phyloP scores from a whole-genome alignment of 2,113 vertebrate species.

The Rousettus leschenaultii region DNA sequence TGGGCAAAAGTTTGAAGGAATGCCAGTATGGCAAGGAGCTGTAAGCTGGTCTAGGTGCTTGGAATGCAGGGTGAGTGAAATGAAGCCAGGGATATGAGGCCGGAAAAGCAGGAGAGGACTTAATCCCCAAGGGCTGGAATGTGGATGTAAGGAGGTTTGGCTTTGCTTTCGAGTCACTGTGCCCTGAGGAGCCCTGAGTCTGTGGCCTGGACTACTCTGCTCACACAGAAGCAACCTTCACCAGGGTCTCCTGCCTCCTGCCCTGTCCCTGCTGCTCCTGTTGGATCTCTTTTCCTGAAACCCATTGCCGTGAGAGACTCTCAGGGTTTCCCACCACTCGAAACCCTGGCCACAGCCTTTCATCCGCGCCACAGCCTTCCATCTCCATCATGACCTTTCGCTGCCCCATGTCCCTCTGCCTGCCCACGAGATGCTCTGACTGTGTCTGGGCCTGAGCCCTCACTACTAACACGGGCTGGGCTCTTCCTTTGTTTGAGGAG shows the following conservation, averaged over 20 bases:
- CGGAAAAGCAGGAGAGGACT: neutral
- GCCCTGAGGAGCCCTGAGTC: neutral
- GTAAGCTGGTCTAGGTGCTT: neutral
- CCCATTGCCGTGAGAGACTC: neutral
- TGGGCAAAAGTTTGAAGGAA: neutral
- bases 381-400: neutral
- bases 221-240: neutral
- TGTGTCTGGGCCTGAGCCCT: neutral
- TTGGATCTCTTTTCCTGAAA: neutral
- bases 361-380: no score
- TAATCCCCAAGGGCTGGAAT: neutral
- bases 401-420: neutral
- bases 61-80: neutral
- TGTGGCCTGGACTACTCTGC: neutral
- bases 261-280: neutral
- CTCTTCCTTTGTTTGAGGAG: neutral
- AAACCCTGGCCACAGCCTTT: neutral
- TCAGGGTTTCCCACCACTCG: neutral
- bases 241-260: neutral
- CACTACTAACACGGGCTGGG: neutral
- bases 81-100: neutral
- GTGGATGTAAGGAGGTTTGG: neutral
- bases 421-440: neutral
- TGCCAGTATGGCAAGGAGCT: neutral
- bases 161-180: neutral